Conservation (phyloP, 2,113 vertebrate species). For the Prolemur simus region DNA sequence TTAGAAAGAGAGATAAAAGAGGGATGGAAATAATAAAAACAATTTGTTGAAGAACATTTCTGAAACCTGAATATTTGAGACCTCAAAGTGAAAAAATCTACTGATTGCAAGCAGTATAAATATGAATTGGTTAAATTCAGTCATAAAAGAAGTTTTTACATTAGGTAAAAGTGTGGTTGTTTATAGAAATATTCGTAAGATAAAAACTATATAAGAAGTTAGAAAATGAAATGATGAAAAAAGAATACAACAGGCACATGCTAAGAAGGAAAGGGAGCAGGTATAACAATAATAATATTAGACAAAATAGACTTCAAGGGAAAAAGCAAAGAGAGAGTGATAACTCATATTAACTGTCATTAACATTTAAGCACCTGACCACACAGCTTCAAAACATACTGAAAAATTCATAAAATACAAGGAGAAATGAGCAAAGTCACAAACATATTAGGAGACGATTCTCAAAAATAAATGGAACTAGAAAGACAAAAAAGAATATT, state of each 20-base stretch:
- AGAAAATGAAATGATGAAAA: background rate
- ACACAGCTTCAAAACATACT: background rate
- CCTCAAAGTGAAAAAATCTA: background rate
- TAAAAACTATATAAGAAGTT: background rate
- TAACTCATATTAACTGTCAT: background rate
- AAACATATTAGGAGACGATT: background rate
- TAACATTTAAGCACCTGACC: background rate
- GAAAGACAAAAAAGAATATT: background rate
- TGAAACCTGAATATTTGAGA: background rate
- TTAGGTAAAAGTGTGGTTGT: background rate
- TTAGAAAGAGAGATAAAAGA: background rate
- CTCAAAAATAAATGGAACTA: background rate
- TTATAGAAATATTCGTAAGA: background rate
- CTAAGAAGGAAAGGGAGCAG: background rate
- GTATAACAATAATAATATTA: background rate
- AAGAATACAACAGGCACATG: background rate
- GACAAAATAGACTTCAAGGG: background rate
- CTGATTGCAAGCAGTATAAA: background rate
- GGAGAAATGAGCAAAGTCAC: background rate
- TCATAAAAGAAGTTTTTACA: background rate
- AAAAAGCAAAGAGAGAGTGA: background rate
- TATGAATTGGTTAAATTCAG: background rate
- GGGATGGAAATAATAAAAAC: background rate
- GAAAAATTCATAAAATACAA: background rate
- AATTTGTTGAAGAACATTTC: background rate